Percentiles rank a stretch among this genome's conserved stretches.
phyloP scores from a whole-genome alignment of 2,888 invertebrate genomes.

The Amphipoea lucens region DNA sequence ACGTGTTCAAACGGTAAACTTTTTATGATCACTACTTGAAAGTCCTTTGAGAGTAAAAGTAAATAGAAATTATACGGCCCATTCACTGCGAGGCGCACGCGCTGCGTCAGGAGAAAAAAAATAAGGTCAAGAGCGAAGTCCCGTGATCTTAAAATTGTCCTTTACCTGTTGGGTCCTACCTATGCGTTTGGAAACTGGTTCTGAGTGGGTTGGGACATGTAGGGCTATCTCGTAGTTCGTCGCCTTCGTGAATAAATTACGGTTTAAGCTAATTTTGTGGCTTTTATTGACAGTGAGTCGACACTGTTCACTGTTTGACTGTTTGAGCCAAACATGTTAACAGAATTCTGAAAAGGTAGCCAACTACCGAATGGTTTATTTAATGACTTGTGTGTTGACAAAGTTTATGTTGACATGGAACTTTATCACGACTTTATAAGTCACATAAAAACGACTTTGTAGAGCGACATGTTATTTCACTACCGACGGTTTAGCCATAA shows the following conservation, averaged over 20 bases:
- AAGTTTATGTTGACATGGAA: constrained; percentile 41
- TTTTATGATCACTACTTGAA: constrained; percentile 77
- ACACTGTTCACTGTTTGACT: constrained; percentile 45
- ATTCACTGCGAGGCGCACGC: constrained; percentile 82
- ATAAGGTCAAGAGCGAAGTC: constrained; percentile 72
- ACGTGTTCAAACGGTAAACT: constrained; percentile 80
- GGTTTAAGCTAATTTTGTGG: constrained; percentile 38
- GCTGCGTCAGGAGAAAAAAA: constrained; percentile 73
- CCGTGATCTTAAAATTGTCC: constrained; percentile 69
- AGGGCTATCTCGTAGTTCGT: constrained; percentile 33
- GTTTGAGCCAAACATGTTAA: constrained; percentile 50
- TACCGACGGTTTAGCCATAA: constrained; percentile 50
- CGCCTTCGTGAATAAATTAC: constrained; percentile 51
- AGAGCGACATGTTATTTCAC: constrained; percentile 54
- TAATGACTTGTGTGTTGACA: constrained; percentile 43
- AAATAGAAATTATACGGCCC: constrained; percentile 87
- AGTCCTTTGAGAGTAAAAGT: constrained; percentile 85
- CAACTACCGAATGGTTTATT: constrained; percentile 54
- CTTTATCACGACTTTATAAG: constrained; percentile 50
- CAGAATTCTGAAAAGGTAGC: constrained; percentile 51
- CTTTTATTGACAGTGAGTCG: constrained; percentile 42
- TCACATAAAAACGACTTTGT: constrained; percentile 53
- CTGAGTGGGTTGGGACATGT: constrained; percentile 25
- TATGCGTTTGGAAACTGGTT: constrained; percentile 59
- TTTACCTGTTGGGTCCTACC: constrained; percentile 63